A percentile compares a stretch with the other conserved stretches of the same genome.
These are phyloP conservation scores for Oreortyx pictus DNA, from an alignment of 2,797 vertebrate species.

Conservation along the genomic window DNA sequence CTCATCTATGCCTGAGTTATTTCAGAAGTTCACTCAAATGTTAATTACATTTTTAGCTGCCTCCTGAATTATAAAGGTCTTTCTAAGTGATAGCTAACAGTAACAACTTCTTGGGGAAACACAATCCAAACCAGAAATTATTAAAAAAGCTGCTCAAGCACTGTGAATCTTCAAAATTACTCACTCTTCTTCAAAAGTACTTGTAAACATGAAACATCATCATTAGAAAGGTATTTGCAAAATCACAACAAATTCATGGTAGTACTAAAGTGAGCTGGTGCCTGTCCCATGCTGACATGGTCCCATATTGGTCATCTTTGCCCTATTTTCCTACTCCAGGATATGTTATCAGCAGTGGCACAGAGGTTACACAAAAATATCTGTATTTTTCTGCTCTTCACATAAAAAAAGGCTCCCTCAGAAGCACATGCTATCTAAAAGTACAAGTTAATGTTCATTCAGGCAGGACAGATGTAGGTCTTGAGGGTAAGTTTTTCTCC, in stretches of 20 bases:
- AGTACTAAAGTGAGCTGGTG: neutral
- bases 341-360: neutral
- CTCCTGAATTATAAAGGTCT: conserved; percentile 1
- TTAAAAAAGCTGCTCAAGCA: neutral
- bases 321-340: neutral
- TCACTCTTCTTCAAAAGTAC: neutral
- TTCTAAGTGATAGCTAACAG: neutral
- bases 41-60: conserved; percentile 14
- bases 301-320: neutral
- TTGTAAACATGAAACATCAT: neutral
- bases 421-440: neutral
- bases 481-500: neutral
- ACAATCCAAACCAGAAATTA: neutral
- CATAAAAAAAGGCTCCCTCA: neutral
- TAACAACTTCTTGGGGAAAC: neutral
- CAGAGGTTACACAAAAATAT: neutral
- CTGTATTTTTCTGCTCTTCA: neutral
- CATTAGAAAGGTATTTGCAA: neutral
- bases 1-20: neutral
- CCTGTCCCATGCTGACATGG: neutral
- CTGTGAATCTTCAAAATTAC: neutral
- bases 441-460: neutral
- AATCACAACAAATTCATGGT: neutral
- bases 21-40: conserved; percentile 28
- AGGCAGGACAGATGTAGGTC: neutral